Base-by-base conservation (phyloP, 1,140 invertebrate genomes). In the Neelides sp. region DNA sequence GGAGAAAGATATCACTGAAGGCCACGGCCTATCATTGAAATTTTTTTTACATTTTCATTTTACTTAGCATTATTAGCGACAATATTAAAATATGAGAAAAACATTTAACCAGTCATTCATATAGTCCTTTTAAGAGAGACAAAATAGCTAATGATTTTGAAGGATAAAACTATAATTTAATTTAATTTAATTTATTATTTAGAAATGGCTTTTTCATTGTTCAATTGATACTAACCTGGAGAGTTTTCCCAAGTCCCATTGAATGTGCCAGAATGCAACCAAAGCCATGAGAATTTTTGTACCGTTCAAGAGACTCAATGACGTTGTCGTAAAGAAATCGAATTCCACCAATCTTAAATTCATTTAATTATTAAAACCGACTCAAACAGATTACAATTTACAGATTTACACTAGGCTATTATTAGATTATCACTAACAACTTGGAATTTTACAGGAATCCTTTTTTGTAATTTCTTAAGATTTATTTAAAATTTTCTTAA, bases 191-290 rank as follows among this genome's bases (percentile, higher is more conserved):
- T 10, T 15, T 34, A 34, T 10, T 10, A 10, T 34, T 34, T 10
- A 10, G 30, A n/a, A n/a, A n/a, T n/a, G n/a, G n/a, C n/a, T n/a
- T n/a, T n/a, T n/a, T n/a, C n/a, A 24, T 7, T 22, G 19, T 15
- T 30, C n/a, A 22, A 49, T 48, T 17, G 37, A 15, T n/a, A 36
- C 44, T 52, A 63, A 76, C 83, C 72, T 96, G 94, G 35, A 98
- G 73, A 0, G 95, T 98, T 73, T 99, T 99, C n/a, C 95, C 95
- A 15, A 98, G 72, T 1, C 95, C 95, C 95, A 99, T 98, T 19
- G 91, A 95, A 71, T 98, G 95, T 4, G 95, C 94, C 20, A 99
- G 71, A 59, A 98, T 97, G 65, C 94, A 97, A 17, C 95, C 95
- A 69, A 96, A 94, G 13, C 93, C 92, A 45, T 79, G 78, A 2